These are phyloP conservation scores for Autographa gamma DNA, from an alignment of 2,888 invertebrate genomes.

Conservation along the genomic window DNA sequence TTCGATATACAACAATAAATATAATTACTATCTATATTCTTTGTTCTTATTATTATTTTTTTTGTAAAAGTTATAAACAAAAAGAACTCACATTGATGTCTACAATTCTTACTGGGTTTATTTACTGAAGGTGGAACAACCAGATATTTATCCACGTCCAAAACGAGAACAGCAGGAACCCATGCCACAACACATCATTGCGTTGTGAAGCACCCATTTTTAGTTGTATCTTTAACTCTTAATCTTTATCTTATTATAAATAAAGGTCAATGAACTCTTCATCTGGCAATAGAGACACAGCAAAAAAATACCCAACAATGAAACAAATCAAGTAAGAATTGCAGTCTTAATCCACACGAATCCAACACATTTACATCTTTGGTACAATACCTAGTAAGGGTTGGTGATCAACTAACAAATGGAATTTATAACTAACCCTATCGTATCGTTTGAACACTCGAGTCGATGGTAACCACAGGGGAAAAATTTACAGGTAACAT, in stretches of 20 bases:
- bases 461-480: slow-evolving; percentile 60
- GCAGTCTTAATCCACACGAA: slow-evolving; percentile 68
- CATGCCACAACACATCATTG: not conserved
- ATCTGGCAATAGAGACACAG: not conserved
- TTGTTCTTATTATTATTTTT: slow-evolving; percentile 33
- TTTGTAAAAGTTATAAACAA: slow-evolving; percentile 46
- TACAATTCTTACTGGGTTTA: slow-evolving; percentile 48
- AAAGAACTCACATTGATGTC: slow-evolving; percentile 49
- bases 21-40: slow-evolving; percentile 45
- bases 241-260: too few species aligned
- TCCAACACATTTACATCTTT: slow-evolving; percentile 88
- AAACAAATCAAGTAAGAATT: slow-evolving; percentile 47
- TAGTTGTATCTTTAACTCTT: too few species aligned
- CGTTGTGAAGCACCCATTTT: too few species aligned
- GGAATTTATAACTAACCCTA: slow-evolving; percentile 54
- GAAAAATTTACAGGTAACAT: slow-evolving; percentile 58
- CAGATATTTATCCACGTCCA: not conserved
- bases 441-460: slow-evolving; percentile 74
- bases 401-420: slow-evolving; percentile 68
- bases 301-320: not conserved
- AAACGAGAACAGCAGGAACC: too few species aligned
- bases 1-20: slow-evolving; percentile 69
- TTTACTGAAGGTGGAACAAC: not conserved
- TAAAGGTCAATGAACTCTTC: not conserved
- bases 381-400: slow-evolving; percentile 86